Evolutionary conservation across 2,888 invertebrate species (phyloP).

Genomic region (Cataglyphis albicans): DNA sequence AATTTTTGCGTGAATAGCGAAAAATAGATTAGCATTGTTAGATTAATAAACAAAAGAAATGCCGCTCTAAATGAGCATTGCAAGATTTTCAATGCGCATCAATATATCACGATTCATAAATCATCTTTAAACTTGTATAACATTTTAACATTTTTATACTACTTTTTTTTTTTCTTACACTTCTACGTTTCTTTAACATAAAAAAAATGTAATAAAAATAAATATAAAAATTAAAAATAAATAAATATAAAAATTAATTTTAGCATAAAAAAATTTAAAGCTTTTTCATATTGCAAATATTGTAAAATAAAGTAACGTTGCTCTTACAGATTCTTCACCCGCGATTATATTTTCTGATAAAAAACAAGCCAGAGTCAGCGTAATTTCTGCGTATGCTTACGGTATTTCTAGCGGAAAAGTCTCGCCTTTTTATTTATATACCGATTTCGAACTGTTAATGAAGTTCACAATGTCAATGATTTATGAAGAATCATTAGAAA

Average conservation of each 20-base stretch:
- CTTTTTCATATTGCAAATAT: not conserved
- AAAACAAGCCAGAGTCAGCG: not conserved
- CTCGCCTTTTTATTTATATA: not conserved
- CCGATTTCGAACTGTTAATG: not conserved
- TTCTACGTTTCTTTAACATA: not conserved
- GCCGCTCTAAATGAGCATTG: not conserved
- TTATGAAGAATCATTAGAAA: conserved; percentile 2
- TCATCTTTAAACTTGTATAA: not conserved
- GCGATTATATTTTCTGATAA: not conserved
- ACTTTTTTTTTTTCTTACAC: no score
- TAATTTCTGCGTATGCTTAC: not conserved
- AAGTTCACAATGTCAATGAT: not conserved
- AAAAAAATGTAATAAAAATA: not conserved
- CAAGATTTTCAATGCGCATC: not conserved
- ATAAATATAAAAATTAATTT: not conserved
- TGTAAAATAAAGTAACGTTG: not conserved
- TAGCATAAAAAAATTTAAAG: not conserved
- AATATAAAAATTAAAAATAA: not conserved
- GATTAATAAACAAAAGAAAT: not conserved
- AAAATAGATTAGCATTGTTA: not conserved
- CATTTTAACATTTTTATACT: not conserved
- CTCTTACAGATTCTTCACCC: not conserved
- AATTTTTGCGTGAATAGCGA: no score
- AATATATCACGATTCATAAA: not conserved
- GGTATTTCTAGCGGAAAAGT: not conserved